Evolutionary conservation across 2,888 invertebrate species (phyloP), one percentile per base, ranked within the genome.

Genomic region (Drosophila mimica): DNA sequence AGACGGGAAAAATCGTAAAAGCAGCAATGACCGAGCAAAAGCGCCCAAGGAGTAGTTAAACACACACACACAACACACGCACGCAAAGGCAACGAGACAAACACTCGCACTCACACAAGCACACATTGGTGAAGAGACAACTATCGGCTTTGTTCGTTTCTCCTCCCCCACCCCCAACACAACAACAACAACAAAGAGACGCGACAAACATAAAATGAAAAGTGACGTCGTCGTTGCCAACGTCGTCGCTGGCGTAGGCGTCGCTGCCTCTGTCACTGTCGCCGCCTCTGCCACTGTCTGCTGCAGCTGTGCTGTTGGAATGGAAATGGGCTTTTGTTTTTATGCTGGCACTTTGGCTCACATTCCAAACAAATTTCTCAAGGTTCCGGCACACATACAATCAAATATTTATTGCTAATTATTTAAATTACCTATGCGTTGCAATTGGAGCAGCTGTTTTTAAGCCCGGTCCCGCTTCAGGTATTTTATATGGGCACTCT

Each of bases 381-480:
- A 88, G 77, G 86, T 74, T 85, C 75, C 61, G 25, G 54, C 48
- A 46, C 63, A 63, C 52, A 61, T 58, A 57, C 20, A 58, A 52
- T 52, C 51, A 57, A 49, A 53, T n/a, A 56, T n/a, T 25, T 67
- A 62, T 65, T 74, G 58, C 34, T 74, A 76, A 75, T 88, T 79
- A 88, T 70, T 72, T 38, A 68, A 67, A 64, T 83, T 88, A 83
- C 89, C 75, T 86, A 68, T 65, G 69, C 83, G 76, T 80, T 74
- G 60, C 54, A 82, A 73, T 66, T 63, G 70, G 58, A 67, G 79
- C 76, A 73, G 65, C 69, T 60, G 62, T 63, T 65, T 48, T 54
- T 72, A 34, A 51, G 33, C 38, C 38, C 38, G 51, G 66, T 61
- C n/a, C 52, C 78, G 81, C 77, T 78, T 71, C 72, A 76, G 59